A percentile compares a stretch with the other conserved stretches of the same genome.
Evolutionary conservation across 2,113 vertebrate genomes (phyloP).

Genomic region (Labeo rohita): DNA sequence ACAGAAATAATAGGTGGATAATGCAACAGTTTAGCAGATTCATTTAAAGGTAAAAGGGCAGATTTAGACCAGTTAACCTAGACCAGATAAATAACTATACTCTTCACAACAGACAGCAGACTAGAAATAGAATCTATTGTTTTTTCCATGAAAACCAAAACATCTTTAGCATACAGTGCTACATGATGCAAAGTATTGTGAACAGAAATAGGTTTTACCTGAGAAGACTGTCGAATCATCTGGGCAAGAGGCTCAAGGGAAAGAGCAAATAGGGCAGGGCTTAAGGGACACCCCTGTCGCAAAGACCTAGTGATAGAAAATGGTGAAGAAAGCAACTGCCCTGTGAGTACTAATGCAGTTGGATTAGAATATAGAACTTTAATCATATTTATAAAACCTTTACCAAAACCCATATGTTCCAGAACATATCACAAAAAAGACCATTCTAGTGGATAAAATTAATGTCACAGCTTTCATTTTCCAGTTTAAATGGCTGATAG

Average conservation of each 20-base stretch:
- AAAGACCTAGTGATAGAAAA: conserved; percentile 7
- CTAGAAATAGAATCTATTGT: background rate
- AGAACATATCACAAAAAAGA: no score
- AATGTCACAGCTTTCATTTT: no score
- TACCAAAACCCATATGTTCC: background rate
- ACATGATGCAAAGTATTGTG: conserved; percentile 18
- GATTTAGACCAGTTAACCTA: conserved; percentile 36
- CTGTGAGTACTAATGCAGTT: background rate
- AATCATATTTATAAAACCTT: conserved; percentile 10
- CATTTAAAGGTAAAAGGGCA: conserved; percentile 2
- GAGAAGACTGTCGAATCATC: background rate
- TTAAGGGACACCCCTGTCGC: no score
- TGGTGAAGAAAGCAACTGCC: no score
- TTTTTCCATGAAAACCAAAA: conserved; percentile 11
- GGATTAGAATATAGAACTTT: background rate
- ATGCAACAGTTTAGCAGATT: background rate
- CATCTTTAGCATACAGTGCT: conserved; percentile 18
- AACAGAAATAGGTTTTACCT: background rate
- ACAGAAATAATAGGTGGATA: conserved; percentile 1
- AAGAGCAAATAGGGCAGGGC: no score
- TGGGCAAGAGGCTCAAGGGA: conserved; percentile 24
- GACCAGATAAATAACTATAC: conserved; percentile 13
- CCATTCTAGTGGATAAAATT: no score
- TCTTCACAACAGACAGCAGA: conserved; percentile 13
- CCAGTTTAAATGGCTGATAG: no score